Evolutionary conservation across 1,140 invertebrate genomes (phyloP), one percentile per base, ranked within the genome.

Genomic region (Tenebrio molitor): DNA sequence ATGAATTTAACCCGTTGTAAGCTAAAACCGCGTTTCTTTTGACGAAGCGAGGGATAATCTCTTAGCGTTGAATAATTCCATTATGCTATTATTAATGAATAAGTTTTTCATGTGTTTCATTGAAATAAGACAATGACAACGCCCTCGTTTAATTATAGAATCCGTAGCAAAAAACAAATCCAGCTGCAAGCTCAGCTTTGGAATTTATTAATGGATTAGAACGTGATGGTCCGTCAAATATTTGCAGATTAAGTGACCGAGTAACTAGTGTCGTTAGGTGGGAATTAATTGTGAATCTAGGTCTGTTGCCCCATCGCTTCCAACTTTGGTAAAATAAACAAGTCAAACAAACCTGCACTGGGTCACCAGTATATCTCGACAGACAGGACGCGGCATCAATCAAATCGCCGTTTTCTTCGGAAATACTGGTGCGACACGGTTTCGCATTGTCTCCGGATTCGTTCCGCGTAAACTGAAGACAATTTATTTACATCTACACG

Each of bases 241-340:
- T 10, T 10, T 41, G 36, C 10, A 33, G 29, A 33, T 33, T 33
- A 33, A 33, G 10, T 33, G 29, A 5, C 4, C 4, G 29, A 4
- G n/a, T n/a, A n/a, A n/a, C n/a, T n/a, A n/a, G n/a, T n/a, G n/a
- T 39, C 12, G 36, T 39, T 39, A 5, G 36, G 36, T 2, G 36
- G 4, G 36, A n/a, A 39, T n/a, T n/a, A 39, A n/a, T 33, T 4
- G 2, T 39, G 36, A 39, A 39, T 7, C 12, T 12, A 39, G 36
- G 36, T 39, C 12, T 39, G 36, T 39, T 39, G n/a, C n/a, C n/a
- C n/a, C n/a, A n/a, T n/a, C n/a, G n/a, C n/a, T n/a, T 46, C 23
- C 14, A 58, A 58, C 50, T 58, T 58, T 33, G 50, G 50, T 58
- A 58, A 58, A 58, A 58, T 29, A 29, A 10, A 21, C 15, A 44